Base-by-base conservation (phyloP, 2,888 invertebrate genomes). In the Polyommatus icarus region DNA sequence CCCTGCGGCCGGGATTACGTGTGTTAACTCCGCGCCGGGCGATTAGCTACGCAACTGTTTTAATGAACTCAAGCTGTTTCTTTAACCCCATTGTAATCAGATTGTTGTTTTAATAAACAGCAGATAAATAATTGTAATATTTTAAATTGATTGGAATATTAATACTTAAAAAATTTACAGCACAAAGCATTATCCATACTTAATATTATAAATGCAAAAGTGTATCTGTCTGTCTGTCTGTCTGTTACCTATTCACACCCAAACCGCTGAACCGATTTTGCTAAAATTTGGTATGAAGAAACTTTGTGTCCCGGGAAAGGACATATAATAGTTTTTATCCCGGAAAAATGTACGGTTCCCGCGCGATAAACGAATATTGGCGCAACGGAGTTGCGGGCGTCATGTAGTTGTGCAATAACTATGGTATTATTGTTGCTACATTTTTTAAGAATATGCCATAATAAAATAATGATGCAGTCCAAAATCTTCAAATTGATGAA, bases 1-100 rank as follows among this genome's bases (percentile, higher is more conserved):
- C 77, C 75, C 57, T 75, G 78, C 78, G 80, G 81, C 83, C 80
- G 78, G 83, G 84, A 84, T 85, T 84, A 83, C 81, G 81, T 77
- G 78, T 73, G 46, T 73, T 67, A 67, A 67, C 67, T 67, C 67
- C 32, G 67, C 67, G 8, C 67, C 67, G 4, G 15, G 29, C 29
- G 67, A 67, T 67, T 67, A 67, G 67, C 67, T 32, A 67, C 67
- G 29, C 67, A 32, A 67, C 67, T 67, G 67, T 6, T 67, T 32
- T 67, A 67, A 67, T 67, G 67, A 29, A 67, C 29, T 67, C 67
- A 67, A 67, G 67, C 67, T 67, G 67, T 67, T 67, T 32, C 67
- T 67, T 29, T 15, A 67, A 67, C 67, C 67, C 67, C 67, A 67
- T 67, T 67, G 12, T 67, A 67, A 67, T 67, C 67, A 2, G 67